Base-by-base conservation (phyloP, 2,888 invertebrate species). In the Hybos culiciformis region DNA sequence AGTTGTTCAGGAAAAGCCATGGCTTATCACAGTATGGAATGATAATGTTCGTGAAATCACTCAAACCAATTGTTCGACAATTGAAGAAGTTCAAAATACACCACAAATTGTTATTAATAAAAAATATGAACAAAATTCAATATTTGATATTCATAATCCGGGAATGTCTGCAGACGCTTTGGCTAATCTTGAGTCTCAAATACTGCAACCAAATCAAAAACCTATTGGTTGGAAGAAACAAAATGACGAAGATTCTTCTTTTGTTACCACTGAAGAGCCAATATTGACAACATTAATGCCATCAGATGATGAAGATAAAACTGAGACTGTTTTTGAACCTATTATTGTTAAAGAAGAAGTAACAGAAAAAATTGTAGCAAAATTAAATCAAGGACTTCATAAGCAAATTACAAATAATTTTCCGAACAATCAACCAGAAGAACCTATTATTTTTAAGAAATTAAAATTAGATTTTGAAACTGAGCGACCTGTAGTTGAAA, bases 1-100 rank as follows among this genome's bases (percentile, higher is more conserved):
- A 47, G 70, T 73, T 17, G 71, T 78, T 53, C 60, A 78, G 43
- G 77, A 80, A 56, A 75, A 77, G 54, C 77, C 78, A 2, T 80
- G 81, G 79, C 56, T 75, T 20, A 69, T 67, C 54, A 66, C 71
- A 41, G 57, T 69, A 12, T 69, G 70, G 59, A 75, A 75, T 24
- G 70, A 70, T 38, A 76, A 73, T 57, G 71, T 71, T 37, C 74
- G 77, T 54, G 69, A 74, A 12, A 69, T 82, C 44, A 59, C 75
- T 38, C 65, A 71, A 19, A 79, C 81, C 51, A 82, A 82, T 54
- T 81, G 81, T 55, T 79, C 78, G 2, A 51, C 49, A 14, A 12
- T 42, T 12, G 24, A 5, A 14, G 50, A 33, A 18, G 38, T 33
- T 46, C 51, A 53, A 18, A 31, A 49, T 34, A 50, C 49, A 11